phyloP scores from a whole-genome alignment of 2,797 vertebrate genomes.

The Rhinichthys osculus region DNA sequence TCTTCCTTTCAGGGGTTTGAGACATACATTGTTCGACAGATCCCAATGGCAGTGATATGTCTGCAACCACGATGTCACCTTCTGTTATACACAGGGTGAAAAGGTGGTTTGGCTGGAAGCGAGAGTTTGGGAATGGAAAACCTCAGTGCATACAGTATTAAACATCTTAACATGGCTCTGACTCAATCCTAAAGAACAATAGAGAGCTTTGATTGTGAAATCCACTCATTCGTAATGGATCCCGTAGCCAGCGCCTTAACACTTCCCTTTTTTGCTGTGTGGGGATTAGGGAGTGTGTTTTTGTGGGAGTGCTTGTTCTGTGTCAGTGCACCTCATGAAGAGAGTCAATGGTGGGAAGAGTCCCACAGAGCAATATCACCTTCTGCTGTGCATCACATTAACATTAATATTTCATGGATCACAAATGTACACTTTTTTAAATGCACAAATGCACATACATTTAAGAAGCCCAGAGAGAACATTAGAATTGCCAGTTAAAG shows the following conservation, averaged over 20 bases:
- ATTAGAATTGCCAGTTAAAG: neutral
- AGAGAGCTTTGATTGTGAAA: slow-evolving; percentile 73
- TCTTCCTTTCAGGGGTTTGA: slow-evolving; percentile 50
- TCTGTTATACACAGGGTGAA: slow-evolving; percentile 42
- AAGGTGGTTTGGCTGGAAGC: slow-evolving; percentile 50
- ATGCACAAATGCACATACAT: neutral
- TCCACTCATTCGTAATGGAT: slow-evolving; percentile 69
- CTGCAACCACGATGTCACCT: slow-evolving; percentile 35
- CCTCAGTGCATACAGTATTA: slow-evolving; percentile 65
- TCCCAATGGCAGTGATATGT: slow-evolving; percentile 20
- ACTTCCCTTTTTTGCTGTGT: slow-evolving; percentile 58
- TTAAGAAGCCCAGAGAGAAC: neutral
- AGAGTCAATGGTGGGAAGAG: slow-evolving; percentile 30
- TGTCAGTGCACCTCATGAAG: slow-evolving; percentile 49
- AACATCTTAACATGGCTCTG: slow-evolving; percentile 68
- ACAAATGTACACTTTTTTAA: slow-evolving; percentile 23
- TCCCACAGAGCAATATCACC: slow-evolving; percentile 34
- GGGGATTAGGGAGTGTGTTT: slow-evolving; percentile 47
- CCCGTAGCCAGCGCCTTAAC: slow-evolving; percentile 66
- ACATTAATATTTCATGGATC: slow-evolving; percentile 25
- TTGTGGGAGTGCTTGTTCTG: slow-evolving; percentile 41
- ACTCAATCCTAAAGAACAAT: slow-evolving; percentile 69
- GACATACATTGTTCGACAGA: slow-evolving; percentile 39
- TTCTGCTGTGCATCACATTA: slow-evolving; percentile 26
- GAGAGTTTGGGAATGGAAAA: slow-evolving; percentile 60